Conservation (phyloP, 2,113 vertebrate species). For the Toxostoma redivivum region DNA sequence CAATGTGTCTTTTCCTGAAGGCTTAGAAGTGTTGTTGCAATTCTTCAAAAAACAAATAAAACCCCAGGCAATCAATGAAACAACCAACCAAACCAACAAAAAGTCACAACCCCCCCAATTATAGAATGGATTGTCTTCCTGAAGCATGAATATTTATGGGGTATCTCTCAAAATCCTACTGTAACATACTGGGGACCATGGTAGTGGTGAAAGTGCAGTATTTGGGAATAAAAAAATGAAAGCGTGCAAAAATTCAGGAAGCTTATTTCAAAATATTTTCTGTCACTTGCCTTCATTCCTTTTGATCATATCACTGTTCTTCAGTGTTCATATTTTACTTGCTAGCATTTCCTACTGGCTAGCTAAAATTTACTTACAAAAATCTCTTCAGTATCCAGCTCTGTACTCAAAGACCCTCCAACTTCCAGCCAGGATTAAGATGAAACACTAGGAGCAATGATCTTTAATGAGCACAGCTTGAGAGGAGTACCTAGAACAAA, state of each 20-base stretch:
- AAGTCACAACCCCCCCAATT: fast-evolving
- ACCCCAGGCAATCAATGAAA: fast-evolving
- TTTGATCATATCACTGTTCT: background rate
- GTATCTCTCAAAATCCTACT: background rate
- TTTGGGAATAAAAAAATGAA: background rate
- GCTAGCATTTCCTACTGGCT: background rate
- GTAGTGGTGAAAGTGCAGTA: background rate
- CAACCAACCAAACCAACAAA: background rate
- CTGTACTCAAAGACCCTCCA: background rate
- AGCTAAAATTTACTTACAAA: background rate
- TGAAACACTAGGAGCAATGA: background rate
- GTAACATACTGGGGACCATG: fast-evolving
- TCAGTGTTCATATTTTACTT: background rate
- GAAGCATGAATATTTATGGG: background rate
- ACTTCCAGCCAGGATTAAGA: background rate
- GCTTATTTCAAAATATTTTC: background rate
- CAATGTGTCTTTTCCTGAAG: background rate
- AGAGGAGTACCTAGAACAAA: background rate
- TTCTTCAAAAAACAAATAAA: background rate
- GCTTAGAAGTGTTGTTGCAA: background rate
- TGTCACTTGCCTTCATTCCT: background rate
- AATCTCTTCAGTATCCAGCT: background rate
- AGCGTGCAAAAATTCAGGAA: background rate
- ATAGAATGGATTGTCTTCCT: background rate
- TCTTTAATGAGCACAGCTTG: slow-evolving; percentile 1